These are phyloP conservation scores for Andrena haemorrhoa DNA, from an alignment of 2,888 invertebrate genomes.

Conservation along the genomic window DNA sequence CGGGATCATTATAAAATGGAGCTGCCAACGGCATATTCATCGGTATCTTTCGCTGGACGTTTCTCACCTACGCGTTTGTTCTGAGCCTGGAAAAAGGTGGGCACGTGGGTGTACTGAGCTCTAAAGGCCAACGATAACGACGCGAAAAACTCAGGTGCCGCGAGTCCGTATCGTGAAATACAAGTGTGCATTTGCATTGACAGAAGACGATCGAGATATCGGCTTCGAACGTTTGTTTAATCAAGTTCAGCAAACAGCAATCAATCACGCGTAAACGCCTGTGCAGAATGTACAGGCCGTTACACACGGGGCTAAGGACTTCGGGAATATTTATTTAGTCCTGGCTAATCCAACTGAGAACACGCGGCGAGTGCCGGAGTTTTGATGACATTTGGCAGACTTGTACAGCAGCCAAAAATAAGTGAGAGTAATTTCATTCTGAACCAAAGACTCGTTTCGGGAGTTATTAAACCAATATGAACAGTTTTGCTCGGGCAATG, in stretches of 20 bases:
- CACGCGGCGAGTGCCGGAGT: too few species aligned
- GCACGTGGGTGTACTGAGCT: conserved; percentile 33
- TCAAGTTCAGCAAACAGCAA: neutral
- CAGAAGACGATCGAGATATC: neutral
- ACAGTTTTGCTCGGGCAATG: too few species aligned
- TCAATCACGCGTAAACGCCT: conserved; percentile 10
- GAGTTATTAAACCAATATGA: too few species aligned
- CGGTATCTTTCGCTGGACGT: neutral
- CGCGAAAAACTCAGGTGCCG: neutral
- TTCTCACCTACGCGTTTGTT: conserved; percentile 36
- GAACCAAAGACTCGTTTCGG: too few species aligned
- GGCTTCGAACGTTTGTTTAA: conserved; percentile 1
- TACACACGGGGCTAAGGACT: too few species aligned
- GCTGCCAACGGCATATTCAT: neutral
- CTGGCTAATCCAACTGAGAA: too few species aligned
- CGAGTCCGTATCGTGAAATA: conserved; percentile 2
- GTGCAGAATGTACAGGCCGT: too few species aligned
- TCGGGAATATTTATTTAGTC: too few species aligned
- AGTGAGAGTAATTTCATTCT: too few species aligned
- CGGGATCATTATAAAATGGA: conserved; percentile 23
- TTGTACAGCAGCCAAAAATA: too few species aligned
- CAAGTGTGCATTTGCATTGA: conserved; percentile 20
- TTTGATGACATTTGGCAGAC: too few species aligned
- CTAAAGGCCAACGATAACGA: conserved; percentile 39
- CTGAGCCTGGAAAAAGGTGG: conserved; percentile 3